phyloP scores from a whole-genome alignment of 2,888 invertebrate species.

The Phragmatobia fuliginosa region DNA sequence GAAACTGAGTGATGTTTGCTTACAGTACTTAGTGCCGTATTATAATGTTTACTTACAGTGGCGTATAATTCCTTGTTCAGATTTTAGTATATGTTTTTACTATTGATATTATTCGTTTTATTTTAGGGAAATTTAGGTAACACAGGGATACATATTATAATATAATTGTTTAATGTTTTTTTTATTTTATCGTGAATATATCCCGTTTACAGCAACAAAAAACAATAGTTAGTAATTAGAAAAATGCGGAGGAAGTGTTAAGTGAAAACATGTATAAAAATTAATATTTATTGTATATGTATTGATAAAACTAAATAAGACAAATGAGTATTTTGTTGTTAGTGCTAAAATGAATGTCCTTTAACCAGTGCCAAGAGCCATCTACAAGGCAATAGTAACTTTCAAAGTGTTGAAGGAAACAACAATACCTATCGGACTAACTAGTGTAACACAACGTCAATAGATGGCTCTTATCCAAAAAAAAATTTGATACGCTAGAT shows the following conservation, averaged over 20 bases:
- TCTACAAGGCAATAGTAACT: constrained; percentile 33
- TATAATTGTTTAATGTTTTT: no score
- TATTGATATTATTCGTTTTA: not conserved
- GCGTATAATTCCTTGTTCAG: not conserved
- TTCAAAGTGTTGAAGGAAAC: not conserved
- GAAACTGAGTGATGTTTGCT: not conserved
- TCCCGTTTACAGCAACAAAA: no score
- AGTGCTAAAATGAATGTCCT: no score
- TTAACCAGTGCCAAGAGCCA: not conserved
- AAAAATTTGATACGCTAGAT: constrained; percentile 49
- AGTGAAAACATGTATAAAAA: not conserved
- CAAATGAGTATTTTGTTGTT: no score
- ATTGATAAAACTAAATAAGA: no score
- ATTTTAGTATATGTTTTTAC: not conserved
- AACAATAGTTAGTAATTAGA: no score
- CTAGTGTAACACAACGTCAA: constrained; percentile 14
- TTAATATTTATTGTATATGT: not conserved
- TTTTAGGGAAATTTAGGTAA: no score
- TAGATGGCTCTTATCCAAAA: constrained; percentile 56
- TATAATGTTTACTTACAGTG: not conserved
- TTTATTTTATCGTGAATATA: no score
- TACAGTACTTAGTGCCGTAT: not conserved
- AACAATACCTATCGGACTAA: not conserved
- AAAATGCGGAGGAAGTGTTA: not conserved
- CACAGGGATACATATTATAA: no score